Evolutionary conservation across 2,888 invertebrate species (phyloP).

Genomic region (Fragum whitleyi): DNA sequence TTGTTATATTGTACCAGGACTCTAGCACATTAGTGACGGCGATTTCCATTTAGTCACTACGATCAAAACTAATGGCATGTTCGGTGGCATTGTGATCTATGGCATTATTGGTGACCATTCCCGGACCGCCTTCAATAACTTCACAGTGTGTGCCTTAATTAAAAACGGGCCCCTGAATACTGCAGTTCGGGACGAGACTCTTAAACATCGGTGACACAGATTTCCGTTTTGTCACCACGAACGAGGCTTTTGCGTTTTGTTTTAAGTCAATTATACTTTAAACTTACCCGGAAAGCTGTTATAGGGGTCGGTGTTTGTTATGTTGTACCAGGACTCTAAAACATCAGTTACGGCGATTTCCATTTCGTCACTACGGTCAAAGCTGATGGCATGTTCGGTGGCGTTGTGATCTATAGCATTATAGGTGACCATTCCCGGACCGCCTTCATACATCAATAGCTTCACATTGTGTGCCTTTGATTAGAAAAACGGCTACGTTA

Average conservation of each 20-base stretch:
- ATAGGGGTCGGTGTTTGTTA: constrained; percentile 55
- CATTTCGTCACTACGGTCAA: constrained; percentile 68
- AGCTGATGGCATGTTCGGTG: constrained; percentile 69
- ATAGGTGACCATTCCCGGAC: constrained; percentile 69
- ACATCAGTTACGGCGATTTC: constrained; percentile 64
- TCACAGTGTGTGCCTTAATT: constrained; percentile 67
- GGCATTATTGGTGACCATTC: constrained; percentile 64
- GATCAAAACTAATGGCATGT: constrained; percentile 71
- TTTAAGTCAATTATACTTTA: too few species aligned
- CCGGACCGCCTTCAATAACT: constrained; percentile 73
- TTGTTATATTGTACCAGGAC: too few species aligned
- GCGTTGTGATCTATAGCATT: constrained; percentile 58
- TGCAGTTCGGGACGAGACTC: too few species aligned
- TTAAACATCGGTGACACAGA: too few species aligned
- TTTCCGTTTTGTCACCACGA: too few species aligned
- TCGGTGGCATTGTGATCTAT: constrained; percentile 64
- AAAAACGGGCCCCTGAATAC: too few species aligned
- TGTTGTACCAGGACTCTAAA: constrained; percentile 66
- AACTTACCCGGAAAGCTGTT: constrained; percentile 64
- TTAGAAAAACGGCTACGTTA: neutral
- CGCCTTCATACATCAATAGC: constrained; percentile 76
- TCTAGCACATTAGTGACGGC: constrained; percentile 19
- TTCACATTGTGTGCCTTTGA: constrained; percentile 65
- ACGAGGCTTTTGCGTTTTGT: too few species aligned
- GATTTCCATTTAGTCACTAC: constrained; percentile 62